Base-by-base conservation (phyloP, 2,113 vertebrate genomes). In the Heteronetta atricapilla region DNA sequence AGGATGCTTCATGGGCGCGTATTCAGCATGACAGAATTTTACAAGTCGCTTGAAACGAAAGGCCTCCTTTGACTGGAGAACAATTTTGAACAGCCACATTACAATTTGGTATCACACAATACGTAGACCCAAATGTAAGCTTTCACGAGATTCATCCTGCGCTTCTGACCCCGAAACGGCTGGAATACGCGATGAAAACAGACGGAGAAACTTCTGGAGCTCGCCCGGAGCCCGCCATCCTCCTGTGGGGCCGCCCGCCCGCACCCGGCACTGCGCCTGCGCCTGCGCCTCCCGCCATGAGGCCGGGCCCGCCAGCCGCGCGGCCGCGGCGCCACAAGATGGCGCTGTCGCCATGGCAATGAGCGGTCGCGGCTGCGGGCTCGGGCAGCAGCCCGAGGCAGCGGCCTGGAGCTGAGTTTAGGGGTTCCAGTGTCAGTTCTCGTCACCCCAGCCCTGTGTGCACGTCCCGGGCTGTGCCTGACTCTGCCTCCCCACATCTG, bases 341-440 rank as follows among this genome's bases (percentile, higher is more conserved):
- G 92, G 88, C 83, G 88, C 55, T 38, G 48, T 83, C 48, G 2
- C 67, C 92, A 83, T 64, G 14, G 79, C 73, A 23, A 91, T 93
- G 76, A 52, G 69, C 8, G 9, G 34, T 29, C 13, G 7, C 33
- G 20, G 29, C 38, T 13, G 48, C 0, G 68, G 34, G 33, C 38
- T 1, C 0, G 21, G 33, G 0, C 7, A 6, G 26, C 5, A 4
- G 2, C 0, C 42, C 6, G 42, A 26, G n/a, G 0, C 7, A 7
- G 28, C 5, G 6, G 2, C 0, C 33, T 5, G 14, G 2, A 2
- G 12, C 1, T 1, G 25, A 2, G 2, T 29, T 16, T 8, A 26
- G 23, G 12, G 31, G 38, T 13, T 33, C 26, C 5, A 6, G 11
- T 3, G 63, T 36, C 76, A 2, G 52, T 36, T 52, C 52, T 28